These are phyloP conservation scores for Trypoxylon attenuatum DNA, from an alignment of 2,888 invertebrate species.

Conservation along the genomic window DNA sequence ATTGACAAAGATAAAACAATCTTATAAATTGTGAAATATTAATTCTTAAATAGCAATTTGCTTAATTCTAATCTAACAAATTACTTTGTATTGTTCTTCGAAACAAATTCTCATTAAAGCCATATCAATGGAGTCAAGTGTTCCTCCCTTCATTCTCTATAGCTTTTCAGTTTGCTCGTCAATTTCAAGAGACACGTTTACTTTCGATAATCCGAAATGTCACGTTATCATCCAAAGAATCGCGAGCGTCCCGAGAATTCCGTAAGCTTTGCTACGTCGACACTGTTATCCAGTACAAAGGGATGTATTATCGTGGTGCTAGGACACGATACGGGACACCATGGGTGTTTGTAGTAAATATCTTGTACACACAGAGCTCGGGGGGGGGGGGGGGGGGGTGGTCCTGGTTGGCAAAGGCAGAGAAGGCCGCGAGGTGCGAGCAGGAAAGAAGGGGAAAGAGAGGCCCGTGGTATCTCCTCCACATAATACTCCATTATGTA, in stretches of 20 bases:
- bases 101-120: too few relatives aligned
- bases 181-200: slow-evolving; percentile 12
- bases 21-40: too few relatives aligned
- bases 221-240: slow-evolving; percentile 37
- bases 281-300: slow-evolving; percentile 54
- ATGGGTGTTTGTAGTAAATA: slow-evolving; percentile 69
- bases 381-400: slow-evolving; percentile 11
- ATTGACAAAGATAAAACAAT: too few relatives aligned
- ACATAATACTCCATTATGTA: slow-evolving; percentile 71
- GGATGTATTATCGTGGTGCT: slow-evolving; percentile 60
- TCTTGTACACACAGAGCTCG: slow-evolving; percentile 66
- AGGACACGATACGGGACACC: slow-evolving; percentile 59
- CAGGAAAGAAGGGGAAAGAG: slow-evolving; percentile 25
- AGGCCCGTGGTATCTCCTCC: slow-evolving; percentile 63
- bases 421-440: background rate
- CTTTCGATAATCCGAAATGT: slow-evolving; percentile 27
- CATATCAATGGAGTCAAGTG: too few relatives aligned
- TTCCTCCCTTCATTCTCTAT: too few relatives aligned
- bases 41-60: too few relatives aligned
- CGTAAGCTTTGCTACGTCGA: slow-evolving; percentile 48
- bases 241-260: slow-evolving; percentile 40
- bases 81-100: background rate
- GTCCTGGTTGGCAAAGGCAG: too few relatives aligned
- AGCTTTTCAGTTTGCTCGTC: slow-evolving; percentile 16
- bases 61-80: too few relatives aligned